phyloP scores from a whole-genome alignment of 1,140 invertebrate species.

The Trigoniulus corallinus region DNA sequence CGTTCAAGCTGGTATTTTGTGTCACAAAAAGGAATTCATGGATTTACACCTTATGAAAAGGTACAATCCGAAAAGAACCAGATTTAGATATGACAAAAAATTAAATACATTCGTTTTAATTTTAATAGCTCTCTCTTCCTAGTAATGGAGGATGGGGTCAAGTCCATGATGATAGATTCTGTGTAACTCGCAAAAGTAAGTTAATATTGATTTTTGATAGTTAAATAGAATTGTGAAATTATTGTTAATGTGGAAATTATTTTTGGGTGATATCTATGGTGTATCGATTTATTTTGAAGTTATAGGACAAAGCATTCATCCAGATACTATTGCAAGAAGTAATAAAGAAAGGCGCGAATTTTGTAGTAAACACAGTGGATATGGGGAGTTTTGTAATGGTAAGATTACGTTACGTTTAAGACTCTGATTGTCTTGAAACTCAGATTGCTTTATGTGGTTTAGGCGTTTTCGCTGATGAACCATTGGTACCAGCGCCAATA shows the following conservation, averaged over 20 bases:
- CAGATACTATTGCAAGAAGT: slow-evolving; percentile 24
- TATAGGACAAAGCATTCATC: slow-evolving; percentile 21
- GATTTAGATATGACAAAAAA: not conserved
- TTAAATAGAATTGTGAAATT: slow-evolving; percentile 8
- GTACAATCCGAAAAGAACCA: slow-evolving; percentile 18
- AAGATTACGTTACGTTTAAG: slow-evolving; percentile 13
- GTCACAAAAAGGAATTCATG: slow-evolving; percentile 35
- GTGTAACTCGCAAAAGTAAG: slow-evolving; percentile 16
- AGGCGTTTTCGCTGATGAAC: slow-evolving; percentile 1
- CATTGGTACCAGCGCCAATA: slow-evolving; percentile 26
- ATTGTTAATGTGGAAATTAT: too few species aligned
- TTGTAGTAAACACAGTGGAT: slow-evolving; percentile 28
- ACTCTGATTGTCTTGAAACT: too few species aligned
- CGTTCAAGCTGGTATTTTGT: slow-evolving; percentile 39
- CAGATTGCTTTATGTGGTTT: too few species aligned
- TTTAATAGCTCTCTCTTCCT: slow-evolving; percentile 3
- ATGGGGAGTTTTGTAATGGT: slow-evolving; percentile 31
- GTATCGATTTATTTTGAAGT: slow-evolving; percentile 16
- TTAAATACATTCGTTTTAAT: slow-evolving; percentile 8
- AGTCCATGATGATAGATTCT: slow-evolving; percentile 14
- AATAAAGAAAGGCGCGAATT: slow-evolving; percentile 27
- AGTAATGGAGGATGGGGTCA: slow-evolving; percentile 13
- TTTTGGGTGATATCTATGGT: too few species aligned
- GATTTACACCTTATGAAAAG: slow-evolving; percentile 35
- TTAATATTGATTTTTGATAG: not conserved